Conservation (phyloP, 2,113 vertebrate species). For the Petromus typicus region DNA sequence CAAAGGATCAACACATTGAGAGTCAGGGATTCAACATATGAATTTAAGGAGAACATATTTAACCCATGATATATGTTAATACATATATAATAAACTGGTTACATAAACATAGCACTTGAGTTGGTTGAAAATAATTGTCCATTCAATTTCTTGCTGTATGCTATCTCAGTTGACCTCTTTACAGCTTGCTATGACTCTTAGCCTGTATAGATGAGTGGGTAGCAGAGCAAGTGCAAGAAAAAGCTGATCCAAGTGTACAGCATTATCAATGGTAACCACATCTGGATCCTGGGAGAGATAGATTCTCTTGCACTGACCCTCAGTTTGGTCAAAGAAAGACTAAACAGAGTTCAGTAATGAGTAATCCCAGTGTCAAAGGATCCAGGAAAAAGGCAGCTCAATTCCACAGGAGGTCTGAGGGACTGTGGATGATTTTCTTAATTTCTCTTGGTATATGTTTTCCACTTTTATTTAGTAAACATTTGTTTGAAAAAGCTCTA, state of each 20-base stretch:
- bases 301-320: background rate
- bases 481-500: too few species aligned
- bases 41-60: background rate
- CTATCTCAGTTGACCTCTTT: background rate
- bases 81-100: background rate
- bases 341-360: background rate
- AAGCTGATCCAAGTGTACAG: background rate
- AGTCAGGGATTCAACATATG: background rate
- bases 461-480: too few species aligned
- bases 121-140: background rate
- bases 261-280: background rate
- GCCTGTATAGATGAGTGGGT: background rate
- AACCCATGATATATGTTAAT: background rate
- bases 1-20: background rate
- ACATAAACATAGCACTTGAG: background rate
- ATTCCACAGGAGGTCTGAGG: too few species aligned
- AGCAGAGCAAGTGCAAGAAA: background rate
- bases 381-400: too few species aligned
- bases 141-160: background rate
- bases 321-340: background rate
- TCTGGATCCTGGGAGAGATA: background rate
- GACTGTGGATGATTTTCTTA: too few species aligned
- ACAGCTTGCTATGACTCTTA: background rate
- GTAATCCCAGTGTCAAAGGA: background rate
- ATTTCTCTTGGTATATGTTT: too few species aligned